A percentile compares a stretch with the other conserved stretches of the same genome.
Evolutionary conservation across 2,797 vertebrate genomes (phyloP).

Genomic region (Coregonus ussuriensis): DNA sequence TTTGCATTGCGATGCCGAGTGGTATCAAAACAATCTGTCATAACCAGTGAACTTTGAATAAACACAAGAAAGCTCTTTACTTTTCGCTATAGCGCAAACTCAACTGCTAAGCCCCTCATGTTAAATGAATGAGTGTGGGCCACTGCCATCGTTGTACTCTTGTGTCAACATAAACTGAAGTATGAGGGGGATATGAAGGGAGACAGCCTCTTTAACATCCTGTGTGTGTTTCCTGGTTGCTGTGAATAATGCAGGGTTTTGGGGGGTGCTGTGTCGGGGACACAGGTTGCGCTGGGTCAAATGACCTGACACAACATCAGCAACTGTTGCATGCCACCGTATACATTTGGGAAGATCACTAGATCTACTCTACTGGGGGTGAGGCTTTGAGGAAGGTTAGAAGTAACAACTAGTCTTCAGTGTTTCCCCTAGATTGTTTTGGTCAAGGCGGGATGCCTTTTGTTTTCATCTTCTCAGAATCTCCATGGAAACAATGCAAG

Average conservation of each 20-base stretch:
- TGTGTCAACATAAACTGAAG: slow-evolving; percentile 14
- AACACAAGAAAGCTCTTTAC: slow-evolving; percentile 51
- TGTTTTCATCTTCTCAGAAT: neutral
- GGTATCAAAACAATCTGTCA: slow-evolving; percentile 40
- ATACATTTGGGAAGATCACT: neutral
- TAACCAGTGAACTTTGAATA: slow-evolving; percentile 30
- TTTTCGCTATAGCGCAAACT: slow-evolving; percentile 24
- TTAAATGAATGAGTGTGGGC: slow-evolving; percentile 50
- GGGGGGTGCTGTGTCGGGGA: slow-evolving; percentile 32
- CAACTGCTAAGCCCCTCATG: slow-evolving; percentile 37
- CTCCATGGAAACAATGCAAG: slow-evolving; percentile 17
- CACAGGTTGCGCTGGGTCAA: no score
- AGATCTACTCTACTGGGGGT: neutral
- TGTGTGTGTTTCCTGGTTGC: slow-evolving; percentile 25
- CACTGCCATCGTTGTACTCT: slow-evolving; percentile 14
- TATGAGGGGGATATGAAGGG: neutral
- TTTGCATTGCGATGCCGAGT: slow-evolving; percentile 41
- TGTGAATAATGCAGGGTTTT: slow-evolving; percentile 41
- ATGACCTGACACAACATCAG: no score
- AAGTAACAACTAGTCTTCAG: no score
- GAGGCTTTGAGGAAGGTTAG: no score
- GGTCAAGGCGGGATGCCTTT: no score
- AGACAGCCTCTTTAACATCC: slow-evolving; percentile 8
- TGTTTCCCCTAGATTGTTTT: no score
- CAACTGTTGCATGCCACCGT: neutral